Conservation (phyloP, 1,140 invertebrate genomes). For the Ceratina australensis region DNA sequence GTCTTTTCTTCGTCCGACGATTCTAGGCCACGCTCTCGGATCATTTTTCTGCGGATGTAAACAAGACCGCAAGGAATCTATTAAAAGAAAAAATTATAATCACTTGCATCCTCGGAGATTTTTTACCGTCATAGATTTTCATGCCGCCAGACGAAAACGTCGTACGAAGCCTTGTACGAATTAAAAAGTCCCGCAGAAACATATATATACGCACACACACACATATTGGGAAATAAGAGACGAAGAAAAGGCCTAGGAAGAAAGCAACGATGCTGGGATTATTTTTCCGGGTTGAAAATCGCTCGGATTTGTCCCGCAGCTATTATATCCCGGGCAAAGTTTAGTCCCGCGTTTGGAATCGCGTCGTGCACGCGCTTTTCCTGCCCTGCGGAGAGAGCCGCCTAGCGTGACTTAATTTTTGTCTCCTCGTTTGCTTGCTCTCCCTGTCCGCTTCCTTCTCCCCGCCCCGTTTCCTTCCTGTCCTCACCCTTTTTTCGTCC, state of each 20-base stretch:
- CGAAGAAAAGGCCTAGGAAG: not conserved
- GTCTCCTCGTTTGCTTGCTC: constrained; percentile 23
- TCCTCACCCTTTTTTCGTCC: not conserved
- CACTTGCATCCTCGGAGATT: not conserved
- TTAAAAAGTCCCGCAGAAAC: constrained; percentile 18
- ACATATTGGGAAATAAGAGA: not conserved
- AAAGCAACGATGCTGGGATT: not conserved
- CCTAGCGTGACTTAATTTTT: constrained; percentile 46
- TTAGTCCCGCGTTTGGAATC: constrained; percentile 26
- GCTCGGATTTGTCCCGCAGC: constrained; percentile 11
- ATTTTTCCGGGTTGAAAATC: constrained; percentile 26
- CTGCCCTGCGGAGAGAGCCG: constrained; percentile 16
- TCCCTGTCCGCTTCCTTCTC: constrained; percentile 22
- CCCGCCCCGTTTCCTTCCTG: not conserved
- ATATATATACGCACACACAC: too few relatives aligned
- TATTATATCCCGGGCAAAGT: constrained; percentile 22
- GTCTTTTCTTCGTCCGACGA: too few relatives aligned
- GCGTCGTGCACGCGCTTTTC: constrained; percentile 24
- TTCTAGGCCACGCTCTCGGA: too few relatives aligned
- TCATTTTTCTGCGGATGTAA: too few relatives aligned
- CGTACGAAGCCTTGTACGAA: not conserved
- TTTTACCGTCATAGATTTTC: not conserved
- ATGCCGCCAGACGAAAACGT: not conserved
- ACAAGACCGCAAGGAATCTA: too few relatives aligned
- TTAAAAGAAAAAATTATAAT: too few relatives aligned